phyloP scores from a whole-genome alignment of 2,888 invertebrate genomes.

The Sesamia inferens region DNA sequence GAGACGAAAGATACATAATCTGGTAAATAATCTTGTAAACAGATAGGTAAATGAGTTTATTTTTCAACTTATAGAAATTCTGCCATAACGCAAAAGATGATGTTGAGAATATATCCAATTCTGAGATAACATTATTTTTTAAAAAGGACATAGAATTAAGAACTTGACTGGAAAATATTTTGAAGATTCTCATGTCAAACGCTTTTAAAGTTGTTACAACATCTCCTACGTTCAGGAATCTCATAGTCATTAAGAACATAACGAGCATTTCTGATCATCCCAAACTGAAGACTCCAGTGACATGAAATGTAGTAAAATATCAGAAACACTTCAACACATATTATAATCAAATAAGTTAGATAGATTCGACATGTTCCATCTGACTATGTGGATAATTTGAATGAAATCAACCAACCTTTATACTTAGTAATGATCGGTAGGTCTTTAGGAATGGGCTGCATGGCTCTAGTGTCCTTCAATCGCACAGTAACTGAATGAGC shows the following conservation, averaged over 20 bases:
- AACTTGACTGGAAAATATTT: neutral
- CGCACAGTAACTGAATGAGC: slow-evolving; percentile 92
- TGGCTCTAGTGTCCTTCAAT: slow-evolving; percentile 91
- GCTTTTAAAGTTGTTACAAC: neutral
- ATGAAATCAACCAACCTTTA: slow-evolving; percentile 91
- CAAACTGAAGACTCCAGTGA: neutral
- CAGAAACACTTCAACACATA: no score
- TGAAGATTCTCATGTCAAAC: neutral
- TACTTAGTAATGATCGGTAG: slow-evolving; percentile 97
- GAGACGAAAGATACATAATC: slow-evolving; percentile 39
- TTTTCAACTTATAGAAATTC: neutral
- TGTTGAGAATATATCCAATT: neutral
- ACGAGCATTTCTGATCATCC: neutral
- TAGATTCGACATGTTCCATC: no score
- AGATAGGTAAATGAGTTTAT: neutral
- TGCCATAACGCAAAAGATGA: neutral
- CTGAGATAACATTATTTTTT: no score
- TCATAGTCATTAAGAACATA: neutral
- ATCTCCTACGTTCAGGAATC: neutral
- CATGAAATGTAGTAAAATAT: no score
- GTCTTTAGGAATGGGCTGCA: slow-evolving; percentile 93
- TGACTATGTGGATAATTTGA: neutral
- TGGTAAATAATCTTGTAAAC: neutral
- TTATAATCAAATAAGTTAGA: no score
- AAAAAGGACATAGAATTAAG: neutral